A percentile compares a stretch with the other conserved stretches of the same genome.
Evolutionary conservation across 2,888 invertebrate species (phyloP).

Genomic region (Drosophila mulleri): DNA sequence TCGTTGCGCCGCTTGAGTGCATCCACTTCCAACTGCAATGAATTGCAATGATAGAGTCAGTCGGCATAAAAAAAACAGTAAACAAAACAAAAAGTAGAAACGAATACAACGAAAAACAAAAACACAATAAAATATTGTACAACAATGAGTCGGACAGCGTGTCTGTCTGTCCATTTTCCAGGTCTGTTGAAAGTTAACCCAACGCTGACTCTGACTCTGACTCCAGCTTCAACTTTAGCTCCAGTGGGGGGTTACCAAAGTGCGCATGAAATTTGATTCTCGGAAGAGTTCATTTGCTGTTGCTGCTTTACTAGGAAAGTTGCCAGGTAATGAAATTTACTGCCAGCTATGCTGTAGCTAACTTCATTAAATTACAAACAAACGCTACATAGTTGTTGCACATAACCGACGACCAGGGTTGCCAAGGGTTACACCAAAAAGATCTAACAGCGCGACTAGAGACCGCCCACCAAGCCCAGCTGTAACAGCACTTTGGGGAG

Average conservation of each 20-base stretch:
- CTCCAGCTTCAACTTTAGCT: conserved; percentile 19
- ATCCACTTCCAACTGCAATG: conserved; percentile 64
- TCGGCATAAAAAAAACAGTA: conserved; percentile 13
- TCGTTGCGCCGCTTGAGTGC: conserved; percentile 69
- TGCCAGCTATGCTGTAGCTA: conserved; percentile 50
- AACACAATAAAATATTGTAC: conserved; percentile 56
- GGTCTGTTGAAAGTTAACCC: conserved; percentile 52
- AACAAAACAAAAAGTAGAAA: conserved; percentile 44
- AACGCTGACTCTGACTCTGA: conserved; percentile 8
- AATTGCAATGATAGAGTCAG: conserved; percentile 69
- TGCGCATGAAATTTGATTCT: conserved; percentile 78
- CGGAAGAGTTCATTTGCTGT: conserved; percentile 74
- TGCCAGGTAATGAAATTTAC: conserved; percentile 66
- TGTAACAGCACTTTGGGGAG: conserved; percentile 54
- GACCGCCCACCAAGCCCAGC: conserved; percentile 48
- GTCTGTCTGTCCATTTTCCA: conserved; percentile 29
- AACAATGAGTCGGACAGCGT: conserved; percentile 47
- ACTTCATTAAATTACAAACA: conserved; percentile 66
- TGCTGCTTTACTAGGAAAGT: conserved; percentile 47
- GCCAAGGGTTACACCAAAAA: conserved; percentile 48
- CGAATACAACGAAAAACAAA: conserved; percentile 35
- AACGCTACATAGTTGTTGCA: conserved; percentile 28
- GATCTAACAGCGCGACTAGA: conserved; percentile 25
- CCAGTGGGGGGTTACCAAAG: conserved; percentile 57
- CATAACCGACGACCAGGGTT: conserved; percentile 32